Conservation (phyloP, 2,113 vertebrate genomes). For the Datnioides undecimradiatus region DNA sequence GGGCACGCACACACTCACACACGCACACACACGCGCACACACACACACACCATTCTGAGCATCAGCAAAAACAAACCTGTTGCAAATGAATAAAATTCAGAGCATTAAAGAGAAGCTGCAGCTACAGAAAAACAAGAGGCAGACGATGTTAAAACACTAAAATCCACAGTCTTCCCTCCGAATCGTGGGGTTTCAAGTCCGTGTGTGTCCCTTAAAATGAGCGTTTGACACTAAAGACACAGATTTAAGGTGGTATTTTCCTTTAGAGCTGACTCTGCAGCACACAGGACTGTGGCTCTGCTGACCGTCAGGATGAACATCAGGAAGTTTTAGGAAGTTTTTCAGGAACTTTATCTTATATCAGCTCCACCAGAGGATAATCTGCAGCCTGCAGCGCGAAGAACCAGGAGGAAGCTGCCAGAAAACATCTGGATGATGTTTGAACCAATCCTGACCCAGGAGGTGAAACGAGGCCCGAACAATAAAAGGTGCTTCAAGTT, state of each 20-base stretch:
- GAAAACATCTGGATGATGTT: neutral
- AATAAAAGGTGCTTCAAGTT: neutral
- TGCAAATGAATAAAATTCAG: too few relatives aligned
- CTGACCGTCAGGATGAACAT: neutral
- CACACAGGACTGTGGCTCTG: neutral
- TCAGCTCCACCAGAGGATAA: neutral
- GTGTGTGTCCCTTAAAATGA: too few relatives aligned
- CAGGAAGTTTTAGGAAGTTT: too few relatives aligned
- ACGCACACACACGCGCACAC: constrained; percentile 14
- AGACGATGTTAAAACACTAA: too few relatives aligned
- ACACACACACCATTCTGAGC: neutral
- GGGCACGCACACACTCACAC: neutral
- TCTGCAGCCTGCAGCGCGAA: neutral
- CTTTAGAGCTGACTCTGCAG: too few relatives aligned
- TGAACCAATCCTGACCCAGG: neutral
- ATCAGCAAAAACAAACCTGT: too few relatives aligned
- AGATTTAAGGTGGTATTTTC: neutral
- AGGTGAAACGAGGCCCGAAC: neutral
- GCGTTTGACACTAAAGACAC: too few relatives aligned
- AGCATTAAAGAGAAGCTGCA: too few relatives aligned
- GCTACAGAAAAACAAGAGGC: too few relatives aligned
- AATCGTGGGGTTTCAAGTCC: too few relatives aligned
- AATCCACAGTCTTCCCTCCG: too few relatives aligned
- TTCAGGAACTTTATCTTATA: neutral
- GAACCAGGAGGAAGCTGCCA: neutral